These are phyloP conservation scores for Phthorimaea operculella DNA, from an alignment of 1,140 invertebrate species.

Conservation along the genomic window DNA sequence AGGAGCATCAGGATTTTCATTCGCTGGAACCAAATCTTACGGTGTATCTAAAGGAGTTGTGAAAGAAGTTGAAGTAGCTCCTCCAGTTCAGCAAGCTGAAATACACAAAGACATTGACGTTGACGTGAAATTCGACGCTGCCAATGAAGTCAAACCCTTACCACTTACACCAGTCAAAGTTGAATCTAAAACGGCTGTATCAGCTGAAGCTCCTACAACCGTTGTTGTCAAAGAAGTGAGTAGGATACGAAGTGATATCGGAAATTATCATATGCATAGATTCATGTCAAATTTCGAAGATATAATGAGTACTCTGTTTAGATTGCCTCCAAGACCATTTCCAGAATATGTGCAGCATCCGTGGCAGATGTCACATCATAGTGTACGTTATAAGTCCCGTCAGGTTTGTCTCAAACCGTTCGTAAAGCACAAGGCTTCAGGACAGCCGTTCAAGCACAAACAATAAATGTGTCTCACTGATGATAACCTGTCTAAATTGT, in stretches of 20 bases:
- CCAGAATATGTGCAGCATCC: constrained; percentile 13
- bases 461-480: neutral
- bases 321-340: constrained; percentile 14
- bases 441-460: constrained; percentile 16
- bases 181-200: constrained; percentile 14
- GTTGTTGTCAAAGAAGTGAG: constrained; percentile 54
- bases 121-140: constrained; percentile 35
- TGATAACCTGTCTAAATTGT: neutral
- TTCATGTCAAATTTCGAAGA: constrained; percentile 16
- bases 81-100: constrained; percentile 19
- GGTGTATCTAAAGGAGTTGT: constrained; percentile 15
- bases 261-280: neutral
- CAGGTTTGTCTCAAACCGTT: constrained; percentile 31
- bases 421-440: constrained; percentile 28
- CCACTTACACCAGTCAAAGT: constrained; percentile 12
- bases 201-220: constrained; percentile 27
- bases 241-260: constrained; percentile 15
- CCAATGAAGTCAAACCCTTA: constrained; percentile 38
- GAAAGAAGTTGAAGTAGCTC: constrained; percentile 25
- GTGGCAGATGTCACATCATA: constrained; percentile 16
- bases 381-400: constrained; percentile 14
- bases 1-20: constrained; percentile 34
- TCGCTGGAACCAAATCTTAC: constrained; percentile 26
- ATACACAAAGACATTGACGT: constrained; percentile 29
- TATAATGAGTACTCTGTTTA: constrained; percentile 25